Base-by-base conservation (phyloP, 2,888 invertebrate species). In the Drosophila koepferae region DNA sequence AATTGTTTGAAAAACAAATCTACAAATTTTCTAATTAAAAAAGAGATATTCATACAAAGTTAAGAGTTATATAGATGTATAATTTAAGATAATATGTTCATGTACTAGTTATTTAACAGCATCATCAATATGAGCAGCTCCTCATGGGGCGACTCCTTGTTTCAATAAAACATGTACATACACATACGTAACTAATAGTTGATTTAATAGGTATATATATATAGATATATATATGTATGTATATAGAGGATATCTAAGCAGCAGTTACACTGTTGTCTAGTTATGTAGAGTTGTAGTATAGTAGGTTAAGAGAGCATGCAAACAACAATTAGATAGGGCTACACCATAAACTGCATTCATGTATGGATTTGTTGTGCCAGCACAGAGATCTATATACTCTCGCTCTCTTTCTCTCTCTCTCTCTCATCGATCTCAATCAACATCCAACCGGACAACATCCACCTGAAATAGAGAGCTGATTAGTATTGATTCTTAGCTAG, bases 391-490 rank as follows among this genome's bases (percentile, higher is more conserved):
- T 66, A 73, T 48, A 40, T 10, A 54, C 54, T 54, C 54, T 53
- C 48, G 16, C 48, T 46, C 53, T 53, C 36, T 62, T 62, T 68
- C 68, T 38, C 38, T 51, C 43, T 62, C 64, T 68, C 64, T 55
- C 41, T 55, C 44, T 68, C 71, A 76, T 67, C 78, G 67, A 73
- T 67, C 69, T 76, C 76, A 82, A 67, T 72, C 66, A 66, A 55
- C 71, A 75, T 65, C 72, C 74, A 63, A 64, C 62, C 75, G 72
- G 81, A 77, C 77, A 85, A 82, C 89, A 76, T 90, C 89, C 85
- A 91, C 92, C 91, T 91, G 91, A 92, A 91, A 91, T 89, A 91
- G 85, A 92, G 77, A 92, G 84, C 90, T 91, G 91, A 91, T 91
- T 91, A 91, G 91, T 91, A 87, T 82, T 81, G 90, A 74, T 86